Evolutionary conservation across 2,113 vertebrate genomes (phyloP).

Genomic region (Oreamnos americanus): DNA sequence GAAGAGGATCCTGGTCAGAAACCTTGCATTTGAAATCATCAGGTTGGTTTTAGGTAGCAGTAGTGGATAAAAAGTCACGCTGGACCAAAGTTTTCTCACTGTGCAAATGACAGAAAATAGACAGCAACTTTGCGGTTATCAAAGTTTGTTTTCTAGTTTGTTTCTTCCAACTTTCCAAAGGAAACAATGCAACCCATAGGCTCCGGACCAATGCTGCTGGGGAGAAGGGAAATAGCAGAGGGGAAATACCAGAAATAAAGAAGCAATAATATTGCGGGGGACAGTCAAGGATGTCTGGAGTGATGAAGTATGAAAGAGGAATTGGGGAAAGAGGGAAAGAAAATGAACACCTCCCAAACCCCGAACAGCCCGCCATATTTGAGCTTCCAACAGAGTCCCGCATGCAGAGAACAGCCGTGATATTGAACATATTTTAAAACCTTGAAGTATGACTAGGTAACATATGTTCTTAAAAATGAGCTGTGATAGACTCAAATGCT

Average conservation of each 20-base stretch:
- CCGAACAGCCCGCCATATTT: background rate
- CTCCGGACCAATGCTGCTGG: background rate
- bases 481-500: background rate
- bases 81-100: background rate
- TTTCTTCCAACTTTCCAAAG: background rate
- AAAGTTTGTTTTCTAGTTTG: background rate
- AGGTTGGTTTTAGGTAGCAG: background rate
- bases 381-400: background rate
- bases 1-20: background rate
- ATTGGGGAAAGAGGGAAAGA: background rate
- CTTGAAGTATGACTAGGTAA: conserved; percentile 8
- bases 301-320: background rate
- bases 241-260: background rate
- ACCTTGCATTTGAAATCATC: background rate
- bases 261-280: background rate
- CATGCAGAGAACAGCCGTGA: background rate
- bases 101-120: background rate
- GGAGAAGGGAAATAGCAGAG: background rate
- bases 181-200: background rate
- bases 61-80: background rate
- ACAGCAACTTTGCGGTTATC: background rate
- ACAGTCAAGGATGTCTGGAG: background rate
- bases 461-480: conserved; percentile 39
- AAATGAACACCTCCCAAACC: background rate
- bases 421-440: conserved; percentile 3